Evolutionary conservation across 2,797 vertebrate species (phyloP).

Genomic region (Peromyscus eremicus): DNA sequence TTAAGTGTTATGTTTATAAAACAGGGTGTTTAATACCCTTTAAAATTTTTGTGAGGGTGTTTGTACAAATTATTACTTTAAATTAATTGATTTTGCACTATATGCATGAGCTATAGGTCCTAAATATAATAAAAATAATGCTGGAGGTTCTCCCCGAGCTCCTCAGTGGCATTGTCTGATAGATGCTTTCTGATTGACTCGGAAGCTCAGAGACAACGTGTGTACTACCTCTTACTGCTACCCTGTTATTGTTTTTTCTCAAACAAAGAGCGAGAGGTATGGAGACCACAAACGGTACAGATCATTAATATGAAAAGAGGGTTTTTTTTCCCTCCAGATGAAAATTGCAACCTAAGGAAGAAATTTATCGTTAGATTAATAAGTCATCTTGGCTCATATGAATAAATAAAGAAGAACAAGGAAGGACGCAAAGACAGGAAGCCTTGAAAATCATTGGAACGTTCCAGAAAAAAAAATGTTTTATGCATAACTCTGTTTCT

Average conservation of each 20-base stretch:
- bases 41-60: conserved; percentile 91
- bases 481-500: conserved; percentile 32
- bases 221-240: conserved; percentile 49
- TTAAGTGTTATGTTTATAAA: conserved; percentile 93
- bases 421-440: conserved; percentile 48
- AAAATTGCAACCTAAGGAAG: conserved; percentile 79
- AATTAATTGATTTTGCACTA: conserved; percentile 91
- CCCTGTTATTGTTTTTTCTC: conserved; percentile 67
- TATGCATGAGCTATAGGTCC: conserved; percentile 84
- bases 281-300: conserved; percentile 65
- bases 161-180: conserved; percentile 29
- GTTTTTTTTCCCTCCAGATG: conserved; percentile 51
- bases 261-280: conserved; percentile 77
- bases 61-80: conserved; percentile 92
- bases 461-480: conserved; percentile 59
- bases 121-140: conserved; percentile 81
- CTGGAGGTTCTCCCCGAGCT: conserved; percentile 74
- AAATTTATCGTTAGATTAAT: conserved; percentile 79
- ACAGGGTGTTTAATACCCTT: conserved; percentile 92
- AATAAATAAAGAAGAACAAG: conserved; percentile 71
- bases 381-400: conserved; percentile 68
- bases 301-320: conserved; percentile 76
- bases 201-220: conserved; percentile 36
- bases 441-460: conserved; percentile 67
- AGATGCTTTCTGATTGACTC: conserved; percentile 67